These are phyloP conservation scores for Rhinichthys klamathensis DNA, from an alignment of 2,113 vertebrate species.

Conservation along the genomic window DNA sequence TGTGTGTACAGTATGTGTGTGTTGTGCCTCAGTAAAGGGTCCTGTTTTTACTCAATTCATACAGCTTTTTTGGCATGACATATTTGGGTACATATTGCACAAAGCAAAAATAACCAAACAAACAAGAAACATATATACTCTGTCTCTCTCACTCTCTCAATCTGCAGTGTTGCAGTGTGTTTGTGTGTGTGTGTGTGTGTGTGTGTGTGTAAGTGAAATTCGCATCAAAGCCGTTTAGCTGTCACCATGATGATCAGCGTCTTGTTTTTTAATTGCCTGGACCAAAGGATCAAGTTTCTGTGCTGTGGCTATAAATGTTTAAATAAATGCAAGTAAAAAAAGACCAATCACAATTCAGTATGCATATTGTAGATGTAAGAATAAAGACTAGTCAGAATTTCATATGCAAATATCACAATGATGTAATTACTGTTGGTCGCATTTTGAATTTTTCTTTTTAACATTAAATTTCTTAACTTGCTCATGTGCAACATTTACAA, in stretches of 20 bases:
- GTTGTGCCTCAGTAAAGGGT: slow-evolving; percentile 35
- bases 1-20: slow-evolving; percentile 33
- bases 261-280: neutral
- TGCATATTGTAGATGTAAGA: neutral
- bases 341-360: neutral
- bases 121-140: too few species aligned
- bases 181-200: neutral
- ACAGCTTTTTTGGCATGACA: too few species aligned
- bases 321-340: neutral
- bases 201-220: neutral
- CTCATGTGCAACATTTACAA: neutral
- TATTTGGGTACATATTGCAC: too few species aligned
- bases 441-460: neutral
- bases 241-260: neutral
- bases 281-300: neutral
- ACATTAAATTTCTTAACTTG: neutral
- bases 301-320: neutral
- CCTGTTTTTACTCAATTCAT: too few species aligned
- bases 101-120: too few species aligned
- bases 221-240: neutral
- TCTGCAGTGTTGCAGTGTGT: neutral
- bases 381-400: neutral
- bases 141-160: too few species aligned
- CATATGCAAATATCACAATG: neutral
- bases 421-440: neutral